Base-by-base conservation (phyloP, 1,140 invertebrate species). In the Teleogryllus occipitalis region DNA sequence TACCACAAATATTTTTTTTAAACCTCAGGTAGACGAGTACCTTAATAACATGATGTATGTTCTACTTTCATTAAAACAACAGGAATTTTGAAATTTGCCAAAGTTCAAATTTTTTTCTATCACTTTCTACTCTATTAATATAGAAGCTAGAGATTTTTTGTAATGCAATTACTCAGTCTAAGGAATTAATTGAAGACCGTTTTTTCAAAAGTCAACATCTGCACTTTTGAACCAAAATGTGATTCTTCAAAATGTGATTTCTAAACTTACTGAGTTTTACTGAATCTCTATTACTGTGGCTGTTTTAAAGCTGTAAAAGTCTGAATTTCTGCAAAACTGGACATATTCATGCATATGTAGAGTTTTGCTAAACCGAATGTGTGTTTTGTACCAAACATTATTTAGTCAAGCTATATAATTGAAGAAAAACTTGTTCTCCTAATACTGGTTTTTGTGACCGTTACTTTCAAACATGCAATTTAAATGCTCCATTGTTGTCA, bases 141-240 rank as follows among this genome's bases (percentile, higher is more conserved):
- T n/a, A n/a, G n/a, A n/a, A n/a, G n/a, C n/a, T n/a, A n/a, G n/a
- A n/a, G n/a, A n/a, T n/a, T n/a, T n/a, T n/a, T n/a, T n/a, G n/a
- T n/a, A n/a, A n/a, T n/a, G n/a, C n/a, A n/a, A n/a, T n/a, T 72
- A 72, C 18, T 72, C 54, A 72, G 8, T 72, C 18, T 72, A 72
- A 12, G 54, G n/a, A 72, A 72, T 72, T 72, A 12, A 72, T 12
- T 72, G 54, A 72, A 72, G 54, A 72, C 54, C 54, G n/a, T 72
- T 72, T 72, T 72, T 72, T 72, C 54, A 72, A 72, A 72, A 72
- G 54, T 72, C 54, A 18, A n/a, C n/a, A n/a, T n/a, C n/a, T n/a
- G n/a, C n/a, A n/a, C n/a, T n/a, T n/a, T n/a, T n/a, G n/a, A n/a
- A 72, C 54, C 8, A 72, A 18, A 12, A 18, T 72, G 8, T 8